Conservation (phyloP, 2,888 invertebrate genomes). For the Cheilosia urbana region DNA sequence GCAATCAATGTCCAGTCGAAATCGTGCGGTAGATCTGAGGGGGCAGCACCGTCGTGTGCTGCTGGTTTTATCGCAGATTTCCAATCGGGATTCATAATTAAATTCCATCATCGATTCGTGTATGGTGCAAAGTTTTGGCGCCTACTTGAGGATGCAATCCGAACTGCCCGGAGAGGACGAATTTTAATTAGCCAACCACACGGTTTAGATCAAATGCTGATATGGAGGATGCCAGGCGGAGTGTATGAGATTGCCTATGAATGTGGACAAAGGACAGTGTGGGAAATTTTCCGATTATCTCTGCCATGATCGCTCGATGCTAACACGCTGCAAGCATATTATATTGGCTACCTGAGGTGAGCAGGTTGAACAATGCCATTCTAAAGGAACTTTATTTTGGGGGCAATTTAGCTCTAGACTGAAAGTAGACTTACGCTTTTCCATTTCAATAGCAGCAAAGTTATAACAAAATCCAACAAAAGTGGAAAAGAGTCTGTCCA, state of each 20-base stretch:
- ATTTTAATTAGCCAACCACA: slow-evolving; percentile 66
- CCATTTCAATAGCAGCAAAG: no score
- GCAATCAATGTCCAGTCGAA: slow-evolving; percentile 48
- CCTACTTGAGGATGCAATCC: slow-evolving; percentile 43
- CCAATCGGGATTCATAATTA: slow-evolving; percentile 69
- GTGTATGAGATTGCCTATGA: background rate
- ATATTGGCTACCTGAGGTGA: background rate
- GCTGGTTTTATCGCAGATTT: slow-evolving; percentile 58
- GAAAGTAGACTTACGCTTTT: no score
- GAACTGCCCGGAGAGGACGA: slow-evolving; percentile 22
- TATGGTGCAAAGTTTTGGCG: slow-evolving; percentile 71
- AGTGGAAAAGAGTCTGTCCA: no score
- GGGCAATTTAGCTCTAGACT: no score
- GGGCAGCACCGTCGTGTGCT: slow-evolving; percentile 19
- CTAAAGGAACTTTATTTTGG: no score
- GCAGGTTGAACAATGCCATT: no score
- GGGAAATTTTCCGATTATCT: slow-evolving; percentile 37
- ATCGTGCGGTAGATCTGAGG: slow-evolving; percentile 42
- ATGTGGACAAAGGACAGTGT: slow-evolving; percentile 3
- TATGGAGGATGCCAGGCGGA: background rate
- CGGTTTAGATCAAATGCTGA: slow-evolving; percentile 51
- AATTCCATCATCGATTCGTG: slow-evolving; percentile 66
- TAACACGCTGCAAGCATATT: slow-evolving; percentile 9
- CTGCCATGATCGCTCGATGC: slow-evolving; percentile 24
- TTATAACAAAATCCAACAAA: no score